These are phyloP conservation scores for Enteromius fasciolatus DNA, from an alignment of 2,797 vertebrate genomes.

Conservation along the genomic window DNA sequence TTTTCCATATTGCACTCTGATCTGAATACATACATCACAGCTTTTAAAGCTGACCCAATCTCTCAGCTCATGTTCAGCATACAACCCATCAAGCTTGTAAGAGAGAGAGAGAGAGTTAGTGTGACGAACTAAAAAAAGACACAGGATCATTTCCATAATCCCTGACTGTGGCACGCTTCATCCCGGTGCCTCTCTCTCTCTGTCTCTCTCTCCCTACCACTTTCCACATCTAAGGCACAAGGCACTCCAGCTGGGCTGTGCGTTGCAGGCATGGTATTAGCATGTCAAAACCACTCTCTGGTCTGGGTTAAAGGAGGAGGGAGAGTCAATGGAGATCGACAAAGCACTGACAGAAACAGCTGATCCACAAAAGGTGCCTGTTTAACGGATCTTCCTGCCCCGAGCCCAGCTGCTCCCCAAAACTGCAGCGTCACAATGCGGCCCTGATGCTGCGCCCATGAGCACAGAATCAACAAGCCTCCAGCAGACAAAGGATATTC, in stretches of 20 bases:
- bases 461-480: constrained; percentile 45
- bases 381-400: constrained; percentile 80
- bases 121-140: constrained; percentile 64
- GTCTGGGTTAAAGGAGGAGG: constrained; percentile 50
- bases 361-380: constrained; percentile 81
- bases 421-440: constrained; percentile 74
- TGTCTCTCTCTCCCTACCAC: constrained; percentile 40
- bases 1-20: constrained; percentile 22
- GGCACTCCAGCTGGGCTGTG: constrained; percentile 66
- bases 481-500: constrained; percentile 38
- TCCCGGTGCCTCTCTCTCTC: constrained; percentile 58
- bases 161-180: constrained; percentile 76
- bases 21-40: constrained; percentile 13
- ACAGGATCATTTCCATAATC: constrained; percentile 73
- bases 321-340: constrained; percentile 50
- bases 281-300: constrained; percentile 71
- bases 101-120: constrained; percentile 15
- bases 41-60: constrained; percentile 40
- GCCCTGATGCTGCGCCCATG: constrained; percentile 33
- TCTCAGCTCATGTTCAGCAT: constrained; percentile 16
- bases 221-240: constrained; percentile 48
- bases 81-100: constrained; percentile 19
- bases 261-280: constrained; percentile 60
- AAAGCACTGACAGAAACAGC: constrained; percentile 78
- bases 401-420: constrained; percentile 81